Evolutionary conservation across 1,140 invertebrate genomes (phyloP).

Genomic region (Hormaphis cornu): DNA sequence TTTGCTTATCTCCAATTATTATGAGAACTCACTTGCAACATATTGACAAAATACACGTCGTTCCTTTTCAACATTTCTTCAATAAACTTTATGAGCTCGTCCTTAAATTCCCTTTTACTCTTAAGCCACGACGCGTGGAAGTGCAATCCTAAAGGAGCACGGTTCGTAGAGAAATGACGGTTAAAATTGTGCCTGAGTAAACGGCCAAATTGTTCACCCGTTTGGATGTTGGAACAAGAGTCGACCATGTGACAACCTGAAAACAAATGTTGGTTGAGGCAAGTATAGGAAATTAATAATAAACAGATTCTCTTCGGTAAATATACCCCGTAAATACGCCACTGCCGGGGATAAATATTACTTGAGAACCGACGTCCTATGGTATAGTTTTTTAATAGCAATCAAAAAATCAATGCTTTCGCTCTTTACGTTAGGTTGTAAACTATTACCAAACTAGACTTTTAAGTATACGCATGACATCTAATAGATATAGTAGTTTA

Average conservation of each 20-base stretch:
- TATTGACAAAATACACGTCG: constrained; percentile 90
- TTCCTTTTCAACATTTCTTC: constrained; percentile 81
- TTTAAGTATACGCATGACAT: too few species aligned
- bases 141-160: constrained; percentile 85
- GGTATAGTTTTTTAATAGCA: too few species aligned
- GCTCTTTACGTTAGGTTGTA: too few species aligned
- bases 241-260: constrained; percentile 81
- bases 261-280: neutral
- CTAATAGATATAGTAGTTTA: too few species aligned
- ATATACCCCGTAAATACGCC: too few species aligned
- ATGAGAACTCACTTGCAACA: constrained; percentile 62
- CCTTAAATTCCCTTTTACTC: constrained; percentile 85
- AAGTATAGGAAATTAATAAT: too few species aligned
- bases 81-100: constrained; percentile 85
- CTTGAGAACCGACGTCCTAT: too few species aligned
- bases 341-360: too few species aligned
- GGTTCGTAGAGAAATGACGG: constrained; percentile 83
- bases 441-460: too few species aligned
- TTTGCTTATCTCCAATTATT: too few species aligned
- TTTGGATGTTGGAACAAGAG: constrained; percentile 84
- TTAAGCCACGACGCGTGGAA: constrained; percentile 94
- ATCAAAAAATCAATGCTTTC: too few species aligned
- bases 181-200: constrained; percentile 88
- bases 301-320: too few species aligned
- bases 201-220: constrained; percentile 75